phyloP scores from a whole-genome alignment of 2,113 vertebrate species.

The Epinephelus lanceolatus region DNA sequence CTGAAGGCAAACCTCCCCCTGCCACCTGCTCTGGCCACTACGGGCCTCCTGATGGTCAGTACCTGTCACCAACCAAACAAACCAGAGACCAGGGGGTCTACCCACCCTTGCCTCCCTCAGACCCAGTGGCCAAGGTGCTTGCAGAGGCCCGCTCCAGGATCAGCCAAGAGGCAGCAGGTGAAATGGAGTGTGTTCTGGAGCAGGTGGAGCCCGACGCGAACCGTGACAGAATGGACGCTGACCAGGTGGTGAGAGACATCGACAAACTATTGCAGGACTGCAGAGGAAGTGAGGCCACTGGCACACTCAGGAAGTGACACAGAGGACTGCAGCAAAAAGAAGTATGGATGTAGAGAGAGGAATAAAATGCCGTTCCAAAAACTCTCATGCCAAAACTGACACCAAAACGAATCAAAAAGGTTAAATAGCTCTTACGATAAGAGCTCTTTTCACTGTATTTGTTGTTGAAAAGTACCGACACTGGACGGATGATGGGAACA shows the following conservation, averaged over 20 bases:
- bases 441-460: conserved; percentile 73
- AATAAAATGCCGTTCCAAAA: conserved; percentile 63
- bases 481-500: conserved; percentile 62
- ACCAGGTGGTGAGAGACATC: conserved; percentile 98
- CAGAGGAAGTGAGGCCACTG: conserved; percentile 89
- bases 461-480: conserved; percentile 65
- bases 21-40: conserved; percentile 88
- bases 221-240: conserved; percentile 93
- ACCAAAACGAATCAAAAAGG: conserved; percentile 77
- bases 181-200: conserved; percentile 93
- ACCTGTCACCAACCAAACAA: conserved; percentile 96
- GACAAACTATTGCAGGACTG: conserved; percentile 99
- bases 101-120: conserved; percentile 80
- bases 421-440: conserved; percentile 57
- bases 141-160: conserved; percentile 89
- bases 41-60: conserved; percentile 89
- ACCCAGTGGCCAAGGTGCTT: conserved; percentile 92
- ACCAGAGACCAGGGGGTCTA: conserved; percentile 87
- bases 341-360: conserved; percentile 53
- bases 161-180: conserved; percentile 82
- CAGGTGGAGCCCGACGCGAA: conserved; percentile 89
- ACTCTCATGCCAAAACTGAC: conserved; percentile 75
- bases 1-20: conserved; percentile 90
- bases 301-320: conserved; percentile 92
- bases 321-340: conserved; percentile 42